phyloP scores from a whole-genome alignment of 37 sponge, comb jelly and placozoan species.

The Spongilla lacustris region DNA sequence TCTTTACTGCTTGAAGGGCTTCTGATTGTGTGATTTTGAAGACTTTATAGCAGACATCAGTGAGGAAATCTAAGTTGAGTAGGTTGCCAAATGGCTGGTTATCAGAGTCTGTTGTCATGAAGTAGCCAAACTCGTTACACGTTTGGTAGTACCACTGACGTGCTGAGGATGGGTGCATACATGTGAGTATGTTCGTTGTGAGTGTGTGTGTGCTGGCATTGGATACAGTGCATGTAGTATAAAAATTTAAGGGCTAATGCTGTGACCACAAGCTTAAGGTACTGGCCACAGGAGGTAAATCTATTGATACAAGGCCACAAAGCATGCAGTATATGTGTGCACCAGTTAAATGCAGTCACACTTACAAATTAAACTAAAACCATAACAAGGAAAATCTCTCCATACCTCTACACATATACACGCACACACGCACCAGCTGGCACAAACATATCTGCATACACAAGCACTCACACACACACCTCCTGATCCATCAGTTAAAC shows the following conservation, averaged over 20 bases:
- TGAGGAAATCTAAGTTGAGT: conserved; percentile 43
- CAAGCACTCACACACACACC: no score
- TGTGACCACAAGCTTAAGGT: conserved; percentile 2
- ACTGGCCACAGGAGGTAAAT: no score
- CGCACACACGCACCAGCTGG: no score
- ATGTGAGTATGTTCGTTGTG: no score
- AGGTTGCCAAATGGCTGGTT: conserved; percentile 70
- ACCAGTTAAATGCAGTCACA: background rate
- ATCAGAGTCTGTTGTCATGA: conserved; percentile 76
- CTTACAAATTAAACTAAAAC: background rate
- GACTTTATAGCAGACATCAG: conserved; percentile 58
- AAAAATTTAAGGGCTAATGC: no score
- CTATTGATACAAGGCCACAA: no score
- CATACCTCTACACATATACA: no score
- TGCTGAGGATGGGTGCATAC: conserved; percentile 22
- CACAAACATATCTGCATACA: no score
- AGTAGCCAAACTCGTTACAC: conserved; percentile 90
- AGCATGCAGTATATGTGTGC: background rate
- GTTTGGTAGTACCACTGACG: conserved; percentile 89
- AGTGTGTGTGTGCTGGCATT: no score
- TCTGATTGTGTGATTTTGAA: conserved; percentile 34
- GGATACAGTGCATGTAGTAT: no score
- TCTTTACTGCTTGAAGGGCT: conserved; percentile 18
- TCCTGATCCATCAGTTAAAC: no score
- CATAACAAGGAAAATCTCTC: no score